These are phyloP conservation scores for Caenorhabditis macrosperma DNA, from an alignment of 2,888 invertebrate genomes.

Conservation along the genomic window DNA sequence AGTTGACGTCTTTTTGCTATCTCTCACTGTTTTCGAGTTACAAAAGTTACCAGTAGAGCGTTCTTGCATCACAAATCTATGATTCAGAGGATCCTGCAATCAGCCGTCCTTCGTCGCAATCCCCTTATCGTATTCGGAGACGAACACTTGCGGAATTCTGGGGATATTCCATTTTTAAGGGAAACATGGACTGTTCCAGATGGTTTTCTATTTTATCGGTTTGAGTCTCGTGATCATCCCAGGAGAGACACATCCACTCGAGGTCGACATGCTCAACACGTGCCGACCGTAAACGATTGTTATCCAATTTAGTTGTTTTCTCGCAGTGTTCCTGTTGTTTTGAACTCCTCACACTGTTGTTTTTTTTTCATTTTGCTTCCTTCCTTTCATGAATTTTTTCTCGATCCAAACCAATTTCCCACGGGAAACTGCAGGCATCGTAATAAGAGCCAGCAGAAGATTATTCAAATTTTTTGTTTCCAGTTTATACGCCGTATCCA, in stretches of 20 bases:
- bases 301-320: conserved; percentile 11
- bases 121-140: no score
- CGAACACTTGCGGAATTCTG: no score
- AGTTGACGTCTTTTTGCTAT: no score
- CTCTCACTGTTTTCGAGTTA: no score
- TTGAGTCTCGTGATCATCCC: conserved; percentile 95
- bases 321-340: not conserved
- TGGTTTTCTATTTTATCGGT: conserved; percentile 94
- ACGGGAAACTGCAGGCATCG: not conserved
- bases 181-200: conserved; percentile 51
- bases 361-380: not conserved
- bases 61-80: no score
- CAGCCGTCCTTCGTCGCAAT: no score
- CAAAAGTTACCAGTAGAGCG: no score
- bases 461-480: conserved; percentile 12
- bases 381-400: not conserved
- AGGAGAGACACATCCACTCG: conserved; percentile 90
- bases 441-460: conserved; percentile 34
- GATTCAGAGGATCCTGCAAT: no score
- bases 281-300: conserved; percentile 51
- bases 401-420: not conserved
- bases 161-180: no score
- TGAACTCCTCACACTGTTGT: not conserved
- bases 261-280: conserved; percentile 87
- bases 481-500: conserved; percentile 22